Evolutionary conservation across 2,113 vertebrate genomes (phyloP).

Genomic region (Lampris megalopsis): DNA sequence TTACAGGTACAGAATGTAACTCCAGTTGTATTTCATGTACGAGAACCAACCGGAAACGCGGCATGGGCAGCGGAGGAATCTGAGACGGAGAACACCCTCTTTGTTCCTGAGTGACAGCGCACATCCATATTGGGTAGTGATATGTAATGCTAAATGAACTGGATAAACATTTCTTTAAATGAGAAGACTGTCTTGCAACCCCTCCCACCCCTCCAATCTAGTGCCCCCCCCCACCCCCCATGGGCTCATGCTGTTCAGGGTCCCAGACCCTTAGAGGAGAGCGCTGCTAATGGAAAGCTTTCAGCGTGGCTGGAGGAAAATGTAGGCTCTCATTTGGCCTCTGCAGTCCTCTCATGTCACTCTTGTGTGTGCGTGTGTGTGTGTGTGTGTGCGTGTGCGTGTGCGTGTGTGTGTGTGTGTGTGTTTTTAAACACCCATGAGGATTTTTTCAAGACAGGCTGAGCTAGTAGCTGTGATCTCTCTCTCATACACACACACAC

Average conservation of each 20-base stretch:
- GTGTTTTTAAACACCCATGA: too few species aligned
- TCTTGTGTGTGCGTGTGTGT: conserved; percentile 45
- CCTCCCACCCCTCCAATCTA: conserved; percentile 49
- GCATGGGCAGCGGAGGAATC: conserved; percentile 10
- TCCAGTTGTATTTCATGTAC: conserved; percentile 7
- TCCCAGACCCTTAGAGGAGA: conserved; percentile 81
- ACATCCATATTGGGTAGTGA: conserved; percentile 70
- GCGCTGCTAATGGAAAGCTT: conserved; percentile 97
- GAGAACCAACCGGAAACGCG: not conserved
- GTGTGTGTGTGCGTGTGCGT: conserved; percentile 74
- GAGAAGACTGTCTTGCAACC: conserved; percentile 48
- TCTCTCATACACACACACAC: too few species aligned
- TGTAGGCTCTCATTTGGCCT: conserved; percentile 88
- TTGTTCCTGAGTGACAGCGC: conserved; percentile 68
- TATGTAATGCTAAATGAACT: conserved; percentile 85
- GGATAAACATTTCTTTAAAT: conserved; percentile 84
- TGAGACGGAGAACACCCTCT: conserved; percentile 29
- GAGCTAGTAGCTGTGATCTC: too few species aligned
- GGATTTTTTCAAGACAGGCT: too few species aligned
- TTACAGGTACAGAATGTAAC: conserved; percentile 14
- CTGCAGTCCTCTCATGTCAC: conserved; percentile 83
- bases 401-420: conserved; percentile 17
- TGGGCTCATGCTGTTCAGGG: conserved; percentile 82
- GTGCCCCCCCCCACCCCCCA: conserved; percentile 24
- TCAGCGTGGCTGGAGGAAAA: conserved; percentile 86